These are phyloP conservation scores for Seira ritae DNA, from an alignment of 2,888 invertebrate genomes.

Conservation along the genomic window DNA sequence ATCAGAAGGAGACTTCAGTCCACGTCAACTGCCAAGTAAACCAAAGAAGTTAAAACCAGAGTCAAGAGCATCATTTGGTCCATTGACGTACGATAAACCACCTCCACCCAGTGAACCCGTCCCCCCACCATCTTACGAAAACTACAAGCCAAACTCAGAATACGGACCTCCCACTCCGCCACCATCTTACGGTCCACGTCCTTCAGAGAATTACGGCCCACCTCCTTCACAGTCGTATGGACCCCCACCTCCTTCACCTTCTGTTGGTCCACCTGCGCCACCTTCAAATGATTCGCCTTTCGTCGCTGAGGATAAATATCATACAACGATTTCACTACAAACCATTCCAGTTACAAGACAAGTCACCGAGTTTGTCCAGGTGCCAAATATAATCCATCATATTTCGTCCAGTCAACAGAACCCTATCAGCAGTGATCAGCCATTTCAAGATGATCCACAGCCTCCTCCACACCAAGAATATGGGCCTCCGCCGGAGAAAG, in stretches of 20 bases:
- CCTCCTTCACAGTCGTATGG: slow-evolving; percentile 1
- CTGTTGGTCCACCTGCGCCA: slow-evolving; percentile 35
- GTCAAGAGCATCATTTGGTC: slow-evolving; percentile 23
- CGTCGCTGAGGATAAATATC: slow-evolving; percentile 51
- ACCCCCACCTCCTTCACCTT: slow-evolving; percentile 34
- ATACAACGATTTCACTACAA: slow-evolving; percentile 64
- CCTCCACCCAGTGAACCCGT: slow-evolving; percentile 46
- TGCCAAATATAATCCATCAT: slow-evolving; percentile 64
- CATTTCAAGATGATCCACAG: neutral
- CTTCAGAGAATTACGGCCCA: slow-evolving; percentile 15
- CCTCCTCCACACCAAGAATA: slow-evolving; percentile 26
- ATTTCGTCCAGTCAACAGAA: slow-evolving; percentile 52
- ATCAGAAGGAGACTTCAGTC: slow-evolving; percentile 15
- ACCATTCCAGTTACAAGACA: slow-evolving; percentile 66
- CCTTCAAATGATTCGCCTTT: slow-evolving; percentile 36
- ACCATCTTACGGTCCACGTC: slow-evolving; percentile 51
- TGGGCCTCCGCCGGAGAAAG: slow-evolving; percentile 33
- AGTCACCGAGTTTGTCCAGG: slow-evolving; percentile 68
- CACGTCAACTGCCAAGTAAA: neutral
- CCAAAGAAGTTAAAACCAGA: slow-evolving; percentile 5
- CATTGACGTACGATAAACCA: slow-evolving; percentile 52
- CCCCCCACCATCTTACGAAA: slow-evolving; percentile 28
- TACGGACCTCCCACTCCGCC: too few species aligned
- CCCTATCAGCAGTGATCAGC: slow-evolving; percentile 20
- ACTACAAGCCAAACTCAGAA: too few species aligned